Conservation (phyloP, 2,888 invertebrate genomes). For the Crossocerus cetratus region DNA sequence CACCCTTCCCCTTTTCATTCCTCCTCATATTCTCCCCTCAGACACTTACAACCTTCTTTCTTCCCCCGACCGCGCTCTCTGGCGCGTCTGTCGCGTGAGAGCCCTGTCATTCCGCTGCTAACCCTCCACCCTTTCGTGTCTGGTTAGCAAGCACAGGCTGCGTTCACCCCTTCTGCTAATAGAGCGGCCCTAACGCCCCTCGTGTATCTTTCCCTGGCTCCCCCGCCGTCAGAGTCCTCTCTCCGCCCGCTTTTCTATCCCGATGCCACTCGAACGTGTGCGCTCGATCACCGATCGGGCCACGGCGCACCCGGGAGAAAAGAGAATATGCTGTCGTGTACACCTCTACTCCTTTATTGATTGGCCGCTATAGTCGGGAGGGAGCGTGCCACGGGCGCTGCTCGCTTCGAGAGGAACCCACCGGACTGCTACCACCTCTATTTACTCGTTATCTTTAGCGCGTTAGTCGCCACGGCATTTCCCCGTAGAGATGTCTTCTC, state of each 20-base stretch:
- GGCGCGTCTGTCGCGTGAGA: neutral
- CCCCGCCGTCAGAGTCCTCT: neutral
- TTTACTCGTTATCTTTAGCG: too few species aligned
- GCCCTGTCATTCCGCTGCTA: constrained; percentile 2
- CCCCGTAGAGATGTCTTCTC: too few species aligned
- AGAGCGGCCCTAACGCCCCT: neutral
- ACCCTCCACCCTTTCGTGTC: neutral
- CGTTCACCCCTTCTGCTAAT: neutral
- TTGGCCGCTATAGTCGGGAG: constrained; percentile 11
- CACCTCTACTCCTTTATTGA: constrained; percentile 29
- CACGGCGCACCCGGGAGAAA: neutral
- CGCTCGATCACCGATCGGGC: constrained; percentile 13
- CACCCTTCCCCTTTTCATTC: too few species aligned
- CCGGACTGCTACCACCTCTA: too few species aligned
- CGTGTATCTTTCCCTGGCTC: neutral
- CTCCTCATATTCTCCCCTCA: neutral
- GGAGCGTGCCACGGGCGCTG: too few species aligned
- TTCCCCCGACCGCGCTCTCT: too few species aligned
- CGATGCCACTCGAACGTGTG: neutral
- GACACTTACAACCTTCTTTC: neutral
- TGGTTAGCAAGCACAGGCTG: neutral
- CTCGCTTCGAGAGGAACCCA: too few species aligned
- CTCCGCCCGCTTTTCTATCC: constrained; percentile 8
- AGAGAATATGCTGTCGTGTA: constrained; percentile 21
- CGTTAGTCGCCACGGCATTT: too few species aligned